Base-by-base conservation (phyloP, 2,888 invertebrate genomes). In the Reticulitermes lucifugus region DNA sequence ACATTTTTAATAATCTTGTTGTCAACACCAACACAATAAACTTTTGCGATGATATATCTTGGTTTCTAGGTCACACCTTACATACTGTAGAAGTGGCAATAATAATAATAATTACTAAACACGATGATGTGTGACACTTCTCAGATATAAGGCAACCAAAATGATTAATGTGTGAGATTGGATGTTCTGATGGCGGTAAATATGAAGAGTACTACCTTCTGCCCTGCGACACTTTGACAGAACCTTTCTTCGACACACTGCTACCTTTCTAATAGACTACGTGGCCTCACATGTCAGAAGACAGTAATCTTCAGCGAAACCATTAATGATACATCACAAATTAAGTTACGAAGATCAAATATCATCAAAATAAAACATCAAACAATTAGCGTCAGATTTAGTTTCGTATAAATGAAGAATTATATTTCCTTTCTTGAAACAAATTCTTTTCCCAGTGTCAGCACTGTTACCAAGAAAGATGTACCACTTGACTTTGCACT, bases 281-380 rank as follows among this genome's bases (percentile, higher is more conserved):
- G 4, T 2, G 4, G 35, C 35, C 35, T 35, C 35, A 35, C 4
- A 35, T 35, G 35, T 35, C 35, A 35, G 35, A 35, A 35, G 35
- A 35, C 3, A 35, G 35, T 35, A 35, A 35, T 35, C 35, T 35
- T 35, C 35, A 35, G 35, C 4, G 35, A 35, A 35, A 35, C 35
- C 35, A 35, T 35, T n/a, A 60, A 2, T 51, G 51, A 51, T 51
- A 51, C 51, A 14, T 55, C 55, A 55, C 55, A 55, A 55, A 55
- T 55, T 35, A 35, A 35, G 35, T 4, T 35, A 35, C 35, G 6
- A 25, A 65, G 65, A 65, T 65, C 65, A 65, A 65, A 65, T 51
- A 55, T 83, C 41, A 73, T 83, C 75, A 55, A 75, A 75, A 75
- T 83, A 83, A 83, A 71, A 83, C 83, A 83, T 83, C 75, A 75